These are phyloP conservation scores for Oreochromis niloticus DNA, from an alignment of 2,113 vertebrate species.

Conservation along the genomic window DNA sequence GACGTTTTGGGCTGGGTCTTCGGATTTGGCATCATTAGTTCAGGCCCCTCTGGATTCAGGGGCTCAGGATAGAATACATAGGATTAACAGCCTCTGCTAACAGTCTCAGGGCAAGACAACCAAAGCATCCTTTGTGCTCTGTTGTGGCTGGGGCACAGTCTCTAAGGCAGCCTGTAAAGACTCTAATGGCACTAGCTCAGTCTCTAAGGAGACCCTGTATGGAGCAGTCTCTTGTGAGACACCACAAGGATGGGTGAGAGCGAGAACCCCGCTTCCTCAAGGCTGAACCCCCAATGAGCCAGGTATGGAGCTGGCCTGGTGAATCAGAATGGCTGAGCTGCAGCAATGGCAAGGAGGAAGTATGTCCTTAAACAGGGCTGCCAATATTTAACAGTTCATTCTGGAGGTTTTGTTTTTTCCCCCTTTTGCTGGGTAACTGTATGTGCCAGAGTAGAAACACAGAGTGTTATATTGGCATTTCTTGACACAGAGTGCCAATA, in stretches of 20 bases:
- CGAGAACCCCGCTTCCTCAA: neutral
- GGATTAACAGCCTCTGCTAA: neutral
- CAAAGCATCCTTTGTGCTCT: neutral
- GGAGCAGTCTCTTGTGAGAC: neutral
- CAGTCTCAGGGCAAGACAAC: neutral
- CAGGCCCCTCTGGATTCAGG: neutral
- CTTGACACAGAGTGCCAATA: too few species aligned
- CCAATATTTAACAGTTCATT: too few species aligned
- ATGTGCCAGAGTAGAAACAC: too few species aligned
- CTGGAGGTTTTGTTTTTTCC: too few species aligned
- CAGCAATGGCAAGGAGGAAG: too few species aligned
- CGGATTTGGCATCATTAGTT: neutral
- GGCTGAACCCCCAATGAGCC: neutral
- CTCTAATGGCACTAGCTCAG: neutral
- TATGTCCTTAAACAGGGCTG: too few species aligned
- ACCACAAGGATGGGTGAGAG: neutral
- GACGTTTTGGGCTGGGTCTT: neutral
- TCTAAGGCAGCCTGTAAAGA: neutral
- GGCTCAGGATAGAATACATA: neutral
- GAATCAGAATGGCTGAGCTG: too few species aligned
- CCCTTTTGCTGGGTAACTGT: too few species aligned
- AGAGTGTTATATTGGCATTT: too few species aligned
- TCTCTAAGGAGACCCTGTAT: neutral
- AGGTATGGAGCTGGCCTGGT: neutral
- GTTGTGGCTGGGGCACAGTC: neutral